These are phyloP conservation scores for Notarius quadriscutis DNA, from an alignment of 2,113 vertebrate species.

Conservation along the genomic window DNA sequence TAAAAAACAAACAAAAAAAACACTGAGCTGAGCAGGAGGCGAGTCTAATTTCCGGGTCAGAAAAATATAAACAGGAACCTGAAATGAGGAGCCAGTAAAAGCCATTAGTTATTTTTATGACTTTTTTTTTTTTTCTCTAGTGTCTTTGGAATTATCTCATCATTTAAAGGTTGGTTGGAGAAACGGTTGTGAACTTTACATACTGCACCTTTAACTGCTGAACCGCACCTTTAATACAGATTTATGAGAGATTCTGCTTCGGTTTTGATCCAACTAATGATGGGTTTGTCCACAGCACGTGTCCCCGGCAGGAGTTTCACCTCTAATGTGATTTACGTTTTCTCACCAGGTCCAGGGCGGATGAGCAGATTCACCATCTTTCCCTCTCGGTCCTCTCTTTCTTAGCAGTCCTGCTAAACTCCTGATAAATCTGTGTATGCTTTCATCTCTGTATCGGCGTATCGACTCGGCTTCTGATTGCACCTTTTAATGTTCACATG, in stretches of 20 bases:
- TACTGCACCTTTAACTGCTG: neutral
- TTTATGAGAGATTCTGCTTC: slow-evolving; percentile 28
- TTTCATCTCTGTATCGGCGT: neutral
- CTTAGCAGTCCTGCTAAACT: no score
- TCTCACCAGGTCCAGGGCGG: slow-evolving; percentile 40
- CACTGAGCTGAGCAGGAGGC: neutral
- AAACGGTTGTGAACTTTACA: neutral
- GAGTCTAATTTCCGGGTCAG: neutral
- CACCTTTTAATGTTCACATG: slow-evolving; percentile 9
- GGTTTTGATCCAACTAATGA: neutral
- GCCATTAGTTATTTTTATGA: neutral
- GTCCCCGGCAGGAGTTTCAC: neutral
- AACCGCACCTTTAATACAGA: slow-evolving; percentile 3
- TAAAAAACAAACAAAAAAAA: no score
- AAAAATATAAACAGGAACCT: neutral
- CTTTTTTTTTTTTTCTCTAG: neutral
- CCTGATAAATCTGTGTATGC: neutral
- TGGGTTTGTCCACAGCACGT: slow-evolving; percentile 33
- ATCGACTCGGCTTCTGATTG: neutral
- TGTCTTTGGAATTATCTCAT: neutral
- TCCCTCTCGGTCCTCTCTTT: neutral
- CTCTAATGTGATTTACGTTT: slow-evolving; percentile 31
- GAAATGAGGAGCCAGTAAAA: neutral
- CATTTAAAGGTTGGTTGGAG: neutral
- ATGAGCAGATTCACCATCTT: neutral